Base-by-base conservation (phyloP, 2,797 vertebrate species). In the Typhlichthys subterraneus region DNA sequence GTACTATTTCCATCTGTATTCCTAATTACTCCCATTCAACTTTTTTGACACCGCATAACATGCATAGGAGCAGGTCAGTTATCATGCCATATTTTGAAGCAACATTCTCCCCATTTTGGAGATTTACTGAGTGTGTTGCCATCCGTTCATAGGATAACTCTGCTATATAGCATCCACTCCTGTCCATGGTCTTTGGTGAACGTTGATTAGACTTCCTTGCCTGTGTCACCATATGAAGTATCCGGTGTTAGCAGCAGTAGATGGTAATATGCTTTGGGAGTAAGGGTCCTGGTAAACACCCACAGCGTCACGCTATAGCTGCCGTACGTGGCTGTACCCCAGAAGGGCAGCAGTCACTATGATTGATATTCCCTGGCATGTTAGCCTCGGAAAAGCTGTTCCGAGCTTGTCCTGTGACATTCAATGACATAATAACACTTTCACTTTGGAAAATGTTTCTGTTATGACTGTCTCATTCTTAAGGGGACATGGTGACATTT, bases 341-440 rank as follows among this genome's bases (percentile, higher is more conserved):
- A 31, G 73, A 80, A 73, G 82, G 76, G 71, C 73, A 63, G 73
- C 71, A 75, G 77, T 82, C 79, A 59, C 31, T 51, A 61, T 85
- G 87, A 86, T 85, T 89, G 81, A 89, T 86, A 81, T 80, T 83
- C 64, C 55, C 75, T 85, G 87, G 78, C 85, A 85, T 81, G 78
- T 83, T 83, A 85, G 82, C 82, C 85, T 84, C 85, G 82, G 70
- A 77, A 80, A 73, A 38, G 77, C 76, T 72, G 65, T 74, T 78
- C 79, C 72, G 72, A 77, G 66, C 66, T 67, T 31, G 29, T 17
- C 72, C 73, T 74, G 70, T 88, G 85, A 85, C 83, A 81, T 80
- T 73, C 81, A 82, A 83, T 84, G 80, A 86, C 82, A 86, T 84
- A 88, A 79, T 61, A 75, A 70, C 61, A 72, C 45, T 82, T 72